Conservation (phyloP, 1,140 invertebrate genomes). For the Drosophila repleta region DNA sequence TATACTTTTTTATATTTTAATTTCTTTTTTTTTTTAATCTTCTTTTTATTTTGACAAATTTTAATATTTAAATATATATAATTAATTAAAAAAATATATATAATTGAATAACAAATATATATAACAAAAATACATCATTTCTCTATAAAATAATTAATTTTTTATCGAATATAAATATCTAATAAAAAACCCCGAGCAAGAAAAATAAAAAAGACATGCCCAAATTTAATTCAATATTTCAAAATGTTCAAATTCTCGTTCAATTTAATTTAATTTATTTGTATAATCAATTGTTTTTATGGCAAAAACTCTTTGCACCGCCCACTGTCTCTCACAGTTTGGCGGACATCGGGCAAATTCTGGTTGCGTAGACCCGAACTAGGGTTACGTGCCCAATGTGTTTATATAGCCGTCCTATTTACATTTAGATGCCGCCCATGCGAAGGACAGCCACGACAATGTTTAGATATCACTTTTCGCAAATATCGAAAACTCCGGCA, state of each 20-base stretch:
- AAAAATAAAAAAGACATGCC: no score
- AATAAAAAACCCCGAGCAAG: no score
- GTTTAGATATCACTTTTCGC: constrained; percentile 70
- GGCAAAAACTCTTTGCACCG: constrained; percentile 1
- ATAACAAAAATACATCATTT: constrained; percentile 1
- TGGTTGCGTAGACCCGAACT: constrained; percentile 22
- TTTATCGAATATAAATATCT: no score
- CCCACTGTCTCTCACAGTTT: constrained; percentile 22
- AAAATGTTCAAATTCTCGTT: no score
- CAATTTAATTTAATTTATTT: not conserved
- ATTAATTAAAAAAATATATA: not conserved
- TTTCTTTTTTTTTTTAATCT: no score
- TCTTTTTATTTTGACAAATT: no score
- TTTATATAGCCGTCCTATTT: constrained; percentile 8
- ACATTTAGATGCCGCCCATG: constrained; percentile 59
- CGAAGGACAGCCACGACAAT: constrained; percentile 17
- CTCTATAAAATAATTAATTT: no score
- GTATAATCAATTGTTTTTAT: not conserved
- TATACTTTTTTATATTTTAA: no score
- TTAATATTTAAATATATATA: no score
- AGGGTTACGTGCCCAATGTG: constrained; percentile 42
- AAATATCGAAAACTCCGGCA: constrained; percentile 62
- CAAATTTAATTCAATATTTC: no score
- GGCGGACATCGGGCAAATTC: constrained; percentile 39
- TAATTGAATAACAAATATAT: not conserved